These are phyloP conservation scores for Epistrophella euchroma DNA, from an alignment of 2,888 invertebrate species.

Conservation along the genomic window DNA sequence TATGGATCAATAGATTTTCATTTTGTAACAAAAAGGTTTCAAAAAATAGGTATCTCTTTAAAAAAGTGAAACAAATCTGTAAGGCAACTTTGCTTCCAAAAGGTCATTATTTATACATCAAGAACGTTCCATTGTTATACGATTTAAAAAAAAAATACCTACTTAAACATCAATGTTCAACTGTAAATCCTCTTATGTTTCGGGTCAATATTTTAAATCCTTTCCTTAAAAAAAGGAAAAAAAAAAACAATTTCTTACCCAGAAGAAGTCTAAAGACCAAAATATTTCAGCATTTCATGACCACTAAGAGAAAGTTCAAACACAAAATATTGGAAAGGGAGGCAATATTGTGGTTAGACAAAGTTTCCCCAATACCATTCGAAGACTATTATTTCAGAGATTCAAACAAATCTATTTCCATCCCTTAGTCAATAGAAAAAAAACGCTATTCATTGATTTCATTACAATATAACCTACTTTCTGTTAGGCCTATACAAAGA, in stretches of 20 bases:
- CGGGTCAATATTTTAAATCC: neutral
- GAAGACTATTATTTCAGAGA: constrained; percentile 17
- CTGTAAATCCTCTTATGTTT: neutral
- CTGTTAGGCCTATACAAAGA: constrained; percentile 6
- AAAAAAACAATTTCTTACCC: neutral
- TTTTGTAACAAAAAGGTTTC: too few relatives aligned
- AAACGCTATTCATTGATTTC: constrained; percentile 36
- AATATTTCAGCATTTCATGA: neutral
- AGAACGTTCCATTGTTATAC: too few relatives aligned
- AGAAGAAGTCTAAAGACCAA: neutral
- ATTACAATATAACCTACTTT: constrained; percentile 23
- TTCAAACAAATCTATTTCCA: constrained; percentile 8
- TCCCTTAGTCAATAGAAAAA: neutral
- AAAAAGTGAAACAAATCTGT: too few relatives aligned
- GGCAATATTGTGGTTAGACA: constrained; percentile 5
- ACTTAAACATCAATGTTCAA: neutral
- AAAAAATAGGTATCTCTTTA: too few relatives aligned
- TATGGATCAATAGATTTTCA: too few relatives aligned
- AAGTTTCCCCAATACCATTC: constrained; percentile 17
- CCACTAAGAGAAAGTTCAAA: constrained; percentile 13
- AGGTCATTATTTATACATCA: too few relatives aligned
- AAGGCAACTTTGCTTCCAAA: too few relatives aligned
- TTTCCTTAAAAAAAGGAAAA: neutral
- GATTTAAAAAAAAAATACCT: too few relatives aligned
- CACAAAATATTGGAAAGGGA: constrained; percentile 2